Evolutionary conservation across 2,888 invertebrate genomes (phyloP), one percentile per base, ranked within the genome.

Genomic region (Phalera bucephala): DNA sequence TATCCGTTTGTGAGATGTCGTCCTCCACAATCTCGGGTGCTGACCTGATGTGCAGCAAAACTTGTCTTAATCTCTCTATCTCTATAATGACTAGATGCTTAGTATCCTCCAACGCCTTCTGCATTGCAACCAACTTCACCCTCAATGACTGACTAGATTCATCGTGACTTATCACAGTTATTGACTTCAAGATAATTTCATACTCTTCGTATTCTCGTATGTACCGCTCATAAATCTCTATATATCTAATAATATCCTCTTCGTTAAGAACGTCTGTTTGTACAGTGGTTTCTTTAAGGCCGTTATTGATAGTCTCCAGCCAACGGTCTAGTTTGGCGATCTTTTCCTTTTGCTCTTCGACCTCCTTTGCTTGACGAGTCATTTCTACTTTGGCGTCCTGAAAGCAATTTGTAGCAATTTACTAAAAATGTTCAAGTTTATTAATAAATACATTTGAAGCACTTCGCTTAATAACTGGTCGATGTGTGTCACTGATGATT

Each of bases 21-120:
- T 89, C 89, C 31, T 92, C 91, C 3, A 63, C 65, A 3, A 76
- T 59, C 53, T 88, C 89, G 17, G 76, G 77, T 13, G 58, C 80
- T 34, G 68, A 73, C 49, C 66, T 73, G 29, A 87, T 69, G 11
- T 82, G 82, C 38, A 80, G 31, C 31, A 93, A 81, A 34, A 91
- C 79, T 49, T 79, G 79, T 47, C 87, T 80, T 48, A 92, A 77
- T 50, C 84, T 78, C 50, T 91, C 91, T 69, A 93, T 91, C 66
- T 91, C 92, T 47, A 88, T 85, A 55, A 86, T 91, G 72, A 93
- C 91, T 67, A 93, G 86, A 56, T 83, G 82, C 57, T 91, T 92
- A 42, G 93, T 93, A 72, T 94, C 92, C 21, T 89, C 82, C 57
- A 94, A 89, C 20, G 93, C 78, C 36, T 82, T 80, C 21, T 90